Evolutionary conservation across 2,113 vertebrate species (phyloP).

Genomic region (Bubalus kerabau): DNA sequence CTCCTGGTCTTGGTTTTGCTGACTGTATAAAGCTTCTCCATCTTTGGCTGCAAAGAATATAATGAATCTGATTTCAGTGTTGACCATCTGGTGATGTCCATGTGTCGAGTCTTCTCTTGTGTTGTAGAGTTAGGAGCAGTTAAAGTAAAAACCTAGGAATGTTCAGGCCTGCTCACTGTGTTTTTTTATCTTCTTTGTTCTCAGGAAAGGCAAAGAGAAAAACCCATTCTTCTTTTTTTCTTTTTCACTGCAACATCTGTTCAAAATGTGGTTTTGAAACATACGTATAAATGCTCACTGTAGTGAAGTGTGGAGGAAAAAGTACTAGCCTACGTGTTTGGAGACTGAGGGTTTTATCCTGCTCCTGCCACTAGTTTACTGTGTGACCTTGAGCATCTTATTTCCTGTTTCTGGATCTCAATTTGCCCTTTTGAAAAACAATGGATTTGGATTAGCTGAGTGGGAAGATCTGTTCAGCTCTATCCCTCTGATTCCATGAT

Average conservation of each 20-base stretch:
- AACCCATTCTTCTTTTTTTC: neutral
- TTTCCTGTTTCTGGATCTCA: neutral
- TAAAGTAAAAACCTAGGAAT: neutral
- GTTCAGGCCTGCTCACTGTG: neutral
- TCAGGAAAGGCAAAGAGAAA: neutral
- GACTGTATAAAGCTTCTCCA: neutral
- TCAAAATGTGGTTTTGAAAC: neutral
- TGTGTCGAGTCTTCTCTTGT: neutral
- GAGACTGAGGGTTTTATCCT: neutral
- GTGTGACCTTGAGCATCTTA: neutral
- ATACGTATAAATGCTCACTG: neutral
- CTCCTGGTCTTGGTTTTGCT: neutral
- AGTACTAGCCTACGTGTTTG: neutral
- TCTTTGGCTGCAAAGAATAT: neutral
- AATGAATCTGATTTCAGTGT: neutral
- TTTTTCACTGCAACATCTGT: neutral
- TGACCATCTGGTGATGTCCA: neutral
- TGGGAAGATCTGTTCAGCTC: neutral
- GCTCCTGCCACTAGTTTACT: neutral
- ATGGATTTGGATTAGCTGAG: neutral
- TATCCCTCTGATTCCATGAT: neutral
- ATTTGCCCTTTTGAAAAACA: neutral
- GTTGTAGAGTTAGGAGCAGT: neutral
- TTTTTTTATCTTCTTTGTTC: neutral
- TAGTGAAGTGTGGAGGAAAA: neutral